Conservation (phyloP, 2,113 vertebrate genomes). For the Calypte anna region DNA sequence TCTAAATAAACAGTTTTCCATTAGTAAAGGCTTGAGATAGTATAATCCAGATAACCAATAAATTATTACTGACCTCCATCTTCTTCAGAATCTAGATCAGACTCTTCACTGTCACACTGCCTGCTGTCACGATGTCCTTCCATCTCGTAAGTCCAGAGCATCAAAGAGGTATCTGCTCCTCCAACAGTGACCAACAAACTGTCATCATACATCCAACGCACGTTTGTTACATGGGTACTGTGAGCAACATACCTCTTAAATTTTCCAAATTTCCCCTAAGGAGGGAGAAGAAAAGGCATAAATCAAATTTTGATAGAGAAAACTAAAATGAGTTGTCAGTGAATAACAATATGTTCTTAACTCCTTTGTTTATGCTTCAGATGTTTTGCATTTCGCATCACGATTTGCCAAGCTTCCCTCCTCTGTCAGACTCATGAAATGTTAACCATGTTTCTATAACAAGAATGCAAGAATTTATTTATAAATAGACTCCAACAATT, state of each 20-base stretch:
- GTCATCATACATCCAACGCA: conserved; percentile 94
- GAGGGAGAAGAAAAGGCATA: conserved; percentile 3
- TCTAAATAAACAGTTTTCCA: neutral
- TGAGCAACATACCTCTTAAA: conserved; percentile 96
- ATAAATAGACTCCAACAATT: neutral
- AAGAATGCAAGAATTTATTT: neutral
- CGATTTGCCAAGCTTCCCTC: neutral
- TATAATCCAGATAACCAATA: neutral
- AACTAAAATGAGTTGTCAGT: neutral
- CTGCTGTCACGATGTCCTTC: conserved; percentile 87
- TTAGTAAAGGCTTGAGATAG: neutral
- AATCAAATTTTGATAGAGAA: neutral
- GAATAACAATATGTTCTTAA: neutral
- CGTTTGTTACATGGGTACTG: conserved; percentile 95
- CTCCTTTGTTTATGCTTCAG: neutral
- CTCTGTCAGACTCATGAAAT: neutral
- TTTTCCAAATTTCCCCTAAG: conserved; percentile 93
- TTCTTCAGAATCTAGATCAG: conserved; percentile 95
- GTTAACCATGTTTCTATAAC: neutral
- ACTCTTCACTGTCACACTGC: conserved; percentile 95
- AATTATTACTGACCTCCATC: conserved; percentile 86
- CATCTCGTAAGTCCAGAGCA: conserved; percentile 93
- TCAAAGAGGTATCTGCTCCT: conserved; percentile 92
- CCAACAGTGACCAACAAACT: conserved; percentile 90
- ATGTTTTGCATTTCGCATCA: neutral